Base-by-base conservation (phyloP, 2,888 invertebrate species). In the Drosophila tripunctata region DNA sequence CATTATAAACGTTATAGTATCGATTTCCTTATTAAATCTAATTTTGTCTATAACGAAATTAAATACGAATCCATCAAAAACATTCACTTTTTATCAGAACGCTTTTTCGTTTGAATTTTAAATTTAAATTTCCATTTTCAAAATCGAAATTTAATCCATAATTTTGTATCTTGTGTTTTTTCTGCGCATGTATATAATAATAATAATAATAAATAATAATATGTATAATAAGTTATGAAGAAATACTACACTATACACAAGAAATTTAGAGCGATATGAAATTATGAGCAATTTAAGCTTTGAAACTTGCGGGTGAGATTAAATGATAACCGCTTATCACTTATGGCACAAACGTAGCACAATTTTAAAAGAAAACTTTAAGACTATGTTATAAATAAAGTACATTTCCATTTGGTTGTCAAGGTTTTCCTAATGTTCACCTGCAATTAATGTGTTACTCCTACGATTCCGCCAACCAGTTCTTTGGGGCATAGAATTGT, bases 281-380 rank as follows among this genome's bases (percentile, higher is more conserved):
- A 21, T 19, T 36, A 58, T 24, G 6, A 35, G 21, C 36, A 67
- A 50, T 67, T 36, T 19, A 21, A 35, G 38, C 52, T 50, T 27
- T 40, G n/a, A 10, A 33, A 15, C 12, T 57, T 33, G 22, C 30
- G 6, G 6, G 2, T 19, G 33, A 45, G 35, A 24, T 55, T 36
- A 4, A 48, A 31, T 35, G 52, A 67, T 44, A 54, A 38, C 36
- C 10, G 1, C 27, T 27, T 27, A 27, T 27, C 27, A 27, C 27
- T 10, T 10, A 27, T 27, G 8, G 27, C 10, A 10, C 10, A 27
- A 10, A 27, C 8, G 3, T 27, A 10, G 10, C 2, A 27, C 10
- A 27, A 27, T 10, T 27, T 27, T 10, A 27, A 27, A 10, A 27
- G 4, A 10, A 8, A 27, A 27, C 24, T 7, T 27, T 10, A 10